These are phyloP conservation scores for Nyctibius grandis DNA, from an alignment of 2,797 vertebrate species.

Conservation along the genomic window DNA sequence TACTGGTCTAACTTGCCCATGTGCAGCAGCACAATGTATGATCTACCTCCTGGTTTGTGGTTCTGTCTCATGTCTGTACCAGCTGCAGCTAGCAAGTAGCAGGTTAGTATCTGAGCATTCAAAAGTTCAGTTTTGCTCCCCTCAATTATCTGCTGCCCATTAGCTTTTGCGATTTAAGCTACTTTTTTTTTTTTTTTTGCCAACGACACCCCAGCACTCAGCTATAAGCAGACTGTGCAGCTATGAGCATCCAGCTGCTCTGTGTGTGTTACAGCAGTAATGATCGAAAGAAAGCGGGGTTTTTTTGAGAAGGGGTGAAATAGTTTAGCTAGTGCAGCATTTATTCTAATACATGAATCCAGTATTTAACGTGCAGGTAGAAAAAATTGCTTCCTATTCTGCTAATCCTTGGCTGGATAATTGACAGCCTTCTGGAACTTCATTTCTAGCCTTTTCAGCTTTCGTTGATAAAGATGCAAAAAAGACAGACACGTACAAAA, in stretches of 20 bases:
- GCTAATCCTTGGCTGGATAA: slow-evolving; percentile 29
- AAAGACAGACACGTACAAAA: slow-evolving; percentile 31
- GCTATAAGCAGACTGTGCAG: background rate
- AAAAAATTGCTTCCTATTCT: background rate
- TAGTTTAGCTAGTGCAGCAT: background rate
- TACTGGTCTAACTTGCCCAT: rapidly evolving
- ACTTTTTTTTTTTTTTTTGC: background rate
- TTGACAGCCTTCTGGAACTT: slow-evolving; percentile 43
- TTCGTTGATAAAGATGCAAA: slow-evolving; percentile 41
- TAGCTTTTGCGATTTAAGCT: background rate
- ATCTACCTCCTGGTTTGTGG: rapidly evolving
- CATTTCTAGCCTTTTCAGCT: slow-evolving; percentile 38
- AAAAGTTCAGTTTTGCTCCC: background rate
- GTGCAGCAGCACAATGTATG: rapidly evolving
- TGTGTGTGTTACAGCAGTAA: background rate
- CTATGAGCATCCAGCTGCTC: background rate
- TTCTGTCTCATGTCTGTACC: background rate
- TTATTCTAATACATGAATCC: background rate
- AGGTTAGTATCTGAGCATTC: background rate
- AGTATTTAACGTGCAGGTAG: background rate
- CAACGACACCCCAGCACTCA: background rate
- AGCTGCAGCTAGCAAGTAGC: background rate
- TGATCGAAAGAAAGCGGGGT: background rate
- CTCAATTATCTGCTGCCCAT: background rate
- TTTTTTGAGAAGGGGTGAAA: background rate